A percentile compares a stretch with the other conserved stretches of the same genome.
Evolutionary conservation across 2,113 vertebrate genomes (phyloP).

Genomic region (Lynx canadensis): DNA sequence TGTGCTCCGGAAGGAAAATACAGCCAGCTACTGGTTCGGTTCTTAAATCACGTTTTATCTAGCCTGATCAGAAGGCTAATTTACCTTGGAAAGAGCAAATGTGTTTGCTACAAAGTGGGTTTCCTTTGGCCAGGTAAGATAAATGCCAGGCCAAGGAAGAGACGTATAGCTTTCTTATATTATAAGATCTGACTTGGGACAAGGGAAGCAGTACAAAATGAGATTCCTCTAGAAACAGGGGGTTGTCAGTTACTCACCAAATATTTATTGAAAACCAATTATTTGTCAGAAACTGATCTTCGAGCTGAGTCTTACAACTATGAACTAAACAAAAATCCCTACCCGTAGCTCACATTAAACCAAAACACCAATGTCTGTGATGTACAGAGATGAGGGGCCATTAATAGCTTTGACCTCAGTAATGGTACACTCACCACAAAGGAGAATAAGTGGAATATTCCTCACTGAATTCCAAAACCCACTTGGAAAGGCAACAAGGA

Average conservation of each 20-base stretch:
- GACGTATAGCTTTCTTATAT: not conserved
- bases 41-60: not conserved
- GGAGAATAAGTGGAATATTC: fast-evolving
- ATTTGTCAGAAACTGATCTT: not conserved
- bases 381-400: not conserved
- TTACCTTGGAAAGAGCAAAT: not conserved
- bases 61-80: not conserved
- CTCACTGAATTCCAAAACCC: too few species aligned
- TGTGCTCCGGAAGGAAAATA: not conserved
- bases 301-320: not conserved
- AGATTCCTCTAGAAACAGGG: not conserved
- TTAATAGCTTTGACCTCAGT: too few species aligned
- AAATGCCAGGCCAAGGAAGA: not conserved
- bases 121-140: not conserved
- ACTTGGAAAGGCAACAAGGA: not conserved
- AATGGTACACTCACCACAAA: not conserved
- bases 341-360: not conserved
- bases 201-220: not conserved
- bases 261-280: not conserved
- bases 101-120: not conserved
- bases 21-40: not conserved
- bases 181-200: not conserved
- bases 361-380: not conserved
- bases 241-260: not conserved
- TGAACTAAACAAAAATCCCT: not conserved